Base-by-base conservation (phyloP, 2,888 invertebrate species). In the Dioctria linearis region DNA sequence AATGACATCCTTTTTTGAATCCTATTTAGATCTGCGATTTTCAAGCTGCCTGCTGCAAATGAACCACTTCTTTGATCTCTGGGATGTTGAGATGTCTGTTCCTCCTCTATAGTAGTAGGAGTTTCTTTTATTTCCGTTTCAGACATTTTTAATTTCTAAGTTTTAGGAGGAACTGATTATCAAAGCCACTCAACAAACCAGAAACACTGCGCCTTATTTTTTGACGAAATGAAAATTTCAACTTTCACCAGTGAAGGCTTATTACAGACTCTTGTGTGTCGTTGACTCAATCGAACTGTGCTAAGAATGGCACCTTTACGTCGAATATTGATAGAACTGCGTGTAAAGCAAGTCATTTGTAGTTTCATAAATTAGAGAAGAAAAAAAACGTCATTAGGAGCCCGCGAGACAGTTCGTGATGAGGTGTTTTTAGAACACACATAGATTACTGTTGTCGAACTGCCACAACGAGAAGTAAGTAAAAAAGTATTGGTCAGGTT, bases 291-390 rank as follows among this genome's bases (percentile, higher is more conserved):
- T 71, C 37, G n/a, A n/a, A 49, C 39, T 63, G n/a, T 40, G 57
- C 40, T 51, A 42, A 39, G 40, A 54, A 49, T 11, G 61, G 11
- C 46, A 43, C 40, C 49, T 49, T 37, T 11, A 11, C 25, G 9
- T 8, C 25, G 59, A 59, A 51, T n/a, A 66, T 46, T 66, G 49
- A 25, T 25, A 25, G 25, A 76, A 63, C 76, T 76, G 76, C 63
- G 76, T 76, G 49, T 76, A 37, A 8, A 43, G 43, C 37, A 76
- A 51, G 25, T 37, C 76, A 76, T 76, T 63, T n/a, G 76, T 37
- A 25, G 25, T 25, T 25, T 2, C n/a, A 57, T 61, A 37, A 43
- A 76, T 63, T 63, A 63, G 54, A 37, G 46, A 25, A 25, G n/a
- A n/a, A 25, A 25, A 25, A 2, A 63, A 37, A 63, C 46, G 63